Percentiles rank a stretch among this genome's conserved stretches.
Evolutionary conservation across 2,797 vertebrate genomes (phyloP).

Genomic region (Falco rusticolus): DNA sequence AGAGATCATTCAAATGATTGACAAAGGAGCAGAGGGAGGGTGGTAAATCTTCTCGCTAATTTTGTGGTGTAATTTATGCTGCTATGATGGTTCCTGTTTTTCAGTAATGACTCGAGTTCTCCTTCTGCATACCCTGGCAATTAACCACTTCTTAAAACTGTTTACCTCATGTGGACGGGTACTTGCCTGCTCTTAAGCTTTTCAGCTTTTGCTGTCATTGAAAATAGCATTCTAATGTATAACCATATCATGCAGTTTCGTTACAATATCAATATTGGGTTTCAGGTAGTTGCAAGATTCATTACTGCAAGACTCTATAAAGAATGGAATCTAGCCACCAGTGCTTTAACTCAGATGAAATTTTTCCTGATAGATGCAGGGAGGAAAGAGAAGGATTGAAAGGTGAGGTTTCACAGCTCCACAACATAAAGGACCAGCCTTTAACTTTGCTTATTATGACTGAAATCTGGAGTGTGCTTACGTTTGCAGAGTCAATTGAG

Average conservation of each 20-base stretch:
- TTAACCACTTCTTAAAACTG: background rate
- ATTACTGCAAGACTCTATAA: background rate
- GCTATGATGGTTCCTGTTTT: background rate
- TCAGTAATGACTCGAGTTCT: background rate
- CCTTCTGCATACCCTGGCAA: background rate
- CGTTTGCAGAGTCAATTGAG: background rate
- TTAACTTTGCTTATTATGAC: background rate
- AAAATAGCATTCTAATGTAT: background rate
- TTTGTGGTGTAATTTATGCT: background rate
- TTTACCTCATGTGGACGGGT: background rate
- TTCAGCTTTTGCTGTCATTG: background rate
- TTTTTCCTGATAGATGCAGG: background rate
- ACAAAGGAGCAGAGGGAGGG: background rate
- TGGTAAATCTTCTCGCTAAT: background rate
- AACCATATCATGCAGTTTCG: background rate
- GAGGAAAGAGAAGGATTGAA: background rate
- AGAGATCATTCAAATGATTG: background rate
- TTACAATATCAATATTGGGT: background rate
- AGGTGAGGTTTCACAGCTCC: background rate
- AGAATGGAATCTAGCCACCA: background rate
- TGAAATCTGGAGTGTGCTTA: background rate
- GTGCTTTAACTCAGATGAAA: background rate
- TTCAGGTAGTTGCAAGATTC: background rate
- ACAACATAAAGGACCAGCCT: background rate
- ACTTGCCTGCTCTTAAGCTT: background rate